phyloP scores from a whole-genome alignment of 2,888 invertebrate genomes.

The Brachyptera putata region DNA sequence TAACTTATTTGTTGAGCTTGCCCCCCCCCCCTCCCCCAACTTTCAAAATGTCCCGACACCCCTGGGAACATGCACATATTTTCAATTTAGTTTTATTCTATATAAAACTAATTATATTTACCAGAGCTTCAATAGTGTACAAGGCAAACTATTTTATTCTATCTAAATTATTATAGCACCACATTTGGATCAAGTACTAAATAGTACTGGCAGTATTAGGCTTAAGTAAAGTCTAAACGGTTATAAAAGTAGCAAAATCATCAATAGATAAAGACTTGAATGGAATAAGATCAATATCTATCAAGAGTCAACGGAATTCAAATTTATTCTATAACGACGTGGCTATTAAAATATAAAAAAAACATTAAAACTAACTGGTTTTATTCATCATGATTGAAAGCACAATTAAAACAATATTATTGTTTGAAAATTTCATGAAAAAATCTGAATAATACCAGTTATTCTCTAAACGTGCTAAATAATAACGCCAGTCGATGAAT shows the following conservation, averaged over 20 bases:
- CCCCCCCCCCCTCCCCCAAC: no score
- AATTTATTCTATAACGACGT: no score
- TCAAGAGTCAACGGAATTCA: not conserved
- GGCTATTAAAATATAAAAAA: no score
- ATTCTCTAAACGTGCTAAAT: not conserved
- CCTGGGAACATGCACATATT: no score
- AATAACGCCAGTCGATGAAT: not conserved
- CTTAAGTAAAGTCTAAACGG: not conserved
- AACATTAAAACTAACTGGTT: no score
- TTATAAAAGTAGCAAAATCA: not conserved
- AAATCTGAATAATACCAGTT: not conserved
- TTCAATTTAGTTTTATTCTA: not conserved
- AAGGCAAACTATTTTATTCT: not conserved
- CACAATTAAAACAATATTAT: no score
- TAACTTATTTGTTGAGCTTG: no score
- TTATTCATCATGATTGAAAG: no score
- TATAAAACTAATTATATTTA: not conserved
- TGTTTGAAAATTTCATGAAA: not conserved
- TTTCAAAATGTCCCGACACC: no score
- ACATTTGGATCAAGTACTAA: conserved; percentile 25
- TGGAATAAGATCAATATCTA: not conserved
- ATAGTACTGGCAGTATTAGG: conserved; percentile 22
- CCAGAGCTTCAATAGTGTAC: not conserved
- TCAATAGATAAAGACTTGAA: not conserved
- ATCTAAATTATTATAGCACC: conserved; percentile 23